These are phyloP conservation scores for Drosophila subsilvestris DNA, from an alignment of 2,888 invertebrate genomes.

Conservation along the genomic window DNA sequence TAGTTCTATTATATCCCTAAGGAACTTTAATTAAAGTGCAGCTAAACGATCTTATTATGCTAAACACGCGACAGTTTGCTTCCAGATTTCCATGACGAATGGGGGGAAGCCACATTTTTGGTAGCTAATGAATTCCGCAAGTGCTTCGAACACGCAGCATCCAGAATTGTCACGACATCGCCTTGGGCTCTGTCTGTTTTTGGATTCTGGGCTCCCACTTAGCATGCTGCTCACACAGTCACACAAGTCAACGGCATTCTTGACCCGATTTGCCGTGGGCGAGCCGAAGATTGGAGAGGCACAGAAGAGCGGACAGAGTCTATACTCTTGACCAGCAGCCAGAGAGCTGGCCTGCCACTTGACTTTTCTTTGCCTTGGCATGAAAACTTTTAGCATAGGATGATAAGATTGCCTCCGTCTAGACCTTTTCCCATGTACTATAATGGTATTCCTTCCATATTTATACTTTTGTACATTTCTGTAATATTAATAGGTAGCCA, in stretches of 20 bases:
- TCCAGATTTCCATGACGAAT: constrained; percentile 21
- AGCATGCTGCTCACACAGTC: constrained; percentile 36
- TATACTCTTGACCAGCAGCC: constrained; percentile 30
- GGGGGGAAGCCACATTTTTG: constrained; percentile 4
- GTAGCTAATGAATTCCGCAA: constrained; percentile 39
- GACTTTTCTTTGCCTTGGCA: constrained; percentile 5
- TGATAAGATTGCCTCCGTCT: constrained; percentile 36
- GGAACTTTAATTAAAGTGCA: neutral
- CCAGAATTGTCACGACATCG: constrained; percentile 42
- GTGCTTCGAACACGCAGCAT: constrained; percentile 39
- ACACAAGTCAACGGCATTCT: constrained; percentile 32
- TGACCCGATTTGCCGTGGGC: constrained; percentile 32
- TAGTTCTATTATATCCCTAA: neutral
- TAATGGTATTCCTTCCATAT: neutral
- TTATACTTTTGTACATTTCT: neutral
- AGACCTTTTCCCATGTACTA: neutral
- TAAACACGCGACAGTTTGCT: neutral
- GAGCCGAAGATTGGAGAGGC: constrained; percentile 1
- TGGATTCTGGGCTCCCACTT: constrained; percentile 15
- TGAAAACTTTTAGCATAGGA: neutral
- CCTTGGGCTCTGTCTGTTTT: constrained; percentile 15
- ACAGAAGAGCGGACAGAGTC: constrained; percentile 6
- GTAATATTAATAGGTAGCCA: neutral
- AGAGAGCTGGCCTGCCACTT: constrained; percentile 10
- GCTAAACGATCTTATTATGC: neutral